A percentile compares a stretch with the other conserved stretches of the same genome.
Conservation (phyloP, 2,797 vertebrate genomes). For the Megalops cyprinoides region DNA sequence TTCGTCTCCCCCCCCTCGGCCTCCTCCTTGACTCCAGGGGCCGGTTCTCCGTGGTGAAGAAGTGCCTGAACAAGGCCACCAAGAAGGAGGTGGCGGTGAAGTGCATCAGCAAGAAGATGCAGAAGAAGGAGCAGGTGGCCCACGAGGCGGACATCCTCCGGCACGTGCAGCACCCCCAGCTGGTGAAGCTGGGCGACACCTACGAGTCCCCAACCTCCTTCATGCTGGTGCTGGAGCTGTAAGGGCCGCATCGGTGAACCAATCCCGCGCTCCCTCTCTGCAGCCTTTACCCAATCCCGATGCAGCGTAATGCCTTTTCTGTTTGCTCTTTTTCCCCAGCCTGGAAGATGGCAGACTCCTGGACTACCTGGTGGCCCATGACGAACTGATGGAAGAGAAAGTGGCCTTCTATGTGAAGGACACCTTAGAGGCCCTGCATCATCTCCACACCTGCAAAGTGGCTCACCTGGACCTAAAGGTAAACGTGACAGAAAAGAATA, state of each 20-base stretch:
- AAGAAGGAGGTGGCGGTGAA: conserved; percentile 95
- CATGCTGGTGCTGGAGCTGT: conserved; percentile 92
- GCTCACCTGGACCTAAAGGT: conserved; percentile 97
- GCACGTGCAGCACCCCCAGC: conserved; percentile 89
- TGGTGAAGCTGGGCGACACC: conserved; percentile 87
- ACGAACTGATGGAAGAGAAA: conserved; percentile 96
- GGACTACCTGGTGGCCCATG: conserved; percentile 92
- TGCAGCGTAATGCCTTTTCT: background rate
- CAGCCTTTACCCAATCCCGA: background rate
- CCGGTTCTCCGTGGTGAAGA: conserved; percentile 93
- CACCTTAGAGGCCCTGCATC: conserved; percentile 90
- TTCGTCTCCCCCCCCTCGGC: background rate
- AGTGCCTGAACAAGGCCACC: conserved; percentile 88
- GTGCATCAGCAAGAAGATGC: conserved; percentile 96
- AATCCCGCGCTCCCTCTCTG: no score
- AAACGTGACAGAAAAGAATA: conserved; percentile 28
- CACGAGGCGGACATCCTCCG: conserved; percentile 90
- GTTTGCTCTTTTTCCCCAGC: conserved; percentile 62
- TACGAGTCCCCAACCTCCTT: conserved; percentile 87
- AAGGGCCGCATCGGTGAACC: conserved; percentile 55
- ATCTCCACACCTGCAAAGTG: conserved; percentile 94
- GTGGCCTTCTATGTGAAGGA: conserved; percentile 93
- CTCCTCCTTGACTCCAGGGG: conserved; percentile 71
- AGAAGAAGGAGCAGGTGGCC: conserved; percentile 94
- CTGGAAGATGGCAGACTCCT: conserved; percentile 91